These are phyloP conservation scores for Gerris buenoi DNA, from an alignment of 1,140 invertebrate species.

Conservation along the genomic window DNA sequence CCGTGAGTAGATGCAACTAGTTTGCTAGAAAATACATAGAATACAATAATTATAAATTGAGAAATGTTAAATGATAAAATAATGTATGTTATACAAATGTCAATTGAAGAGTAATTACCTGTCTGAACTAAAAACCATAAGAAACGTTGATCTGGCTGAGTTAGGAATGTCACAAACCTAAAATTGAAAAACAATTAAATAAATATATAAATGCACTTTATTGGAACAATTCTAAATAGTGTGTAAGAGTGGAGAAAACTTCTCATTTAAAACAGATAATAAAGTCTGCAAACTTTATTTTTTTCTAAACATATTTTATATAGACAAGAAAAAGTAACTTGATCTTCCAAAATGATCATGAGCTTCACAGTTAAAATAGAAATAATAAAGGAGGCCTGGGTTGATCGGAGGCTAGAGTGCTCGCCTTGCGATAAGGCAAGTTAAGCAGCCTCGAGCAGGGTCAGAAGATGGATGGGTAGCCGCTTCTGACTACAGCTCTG, in stretches of 20 bases:
- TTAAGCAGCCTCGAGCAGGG: too few species aligned
- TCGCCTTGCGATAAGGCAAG: too few species aligned
- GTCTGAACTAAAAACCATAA: conserved; percentile 75
- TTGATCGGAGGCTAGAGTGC: too few species aligned
- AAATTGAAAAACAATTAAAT: conserved; percentile 24
- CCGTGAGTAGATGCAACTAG: conserved; percentile 80
- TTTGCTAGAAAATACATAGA: conserved; percentile 36
- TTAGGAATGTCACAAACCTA: conserved; percentile 59
- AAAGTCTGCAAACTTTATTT: not conserved
- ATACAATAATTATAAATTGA: not conserved
- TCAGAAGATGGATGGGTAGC: too few species aligned
- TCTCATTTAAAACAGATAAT: too few species aligned
- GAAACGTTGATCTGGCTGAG: conserved; percentile 56
- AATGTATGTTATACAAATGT: conserved; percentile 8
- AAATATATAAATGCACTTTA: too few species aligned
- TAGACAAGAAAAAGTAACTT: not conserved
- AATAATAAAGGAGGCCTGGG: too few species aligned
- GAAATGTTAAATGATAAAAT: not conserved
- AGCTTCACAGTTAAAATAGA: not conserved
- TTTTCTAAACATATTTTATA: not conserved
- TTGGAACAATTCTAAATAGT: too few species aligned
- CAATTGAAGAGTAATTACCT: conserved; percentile 37
- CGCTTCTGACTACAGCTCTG: too few species aligned
- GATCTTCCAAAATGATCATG: not conserved
- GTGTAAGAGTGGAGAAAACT: too few species aligned